These are phyloP conservation scores for Bettongia penicillata DNA, from an alignment of 2,113 vertebrate genomes.

Conservation along the genomic window DNA sequence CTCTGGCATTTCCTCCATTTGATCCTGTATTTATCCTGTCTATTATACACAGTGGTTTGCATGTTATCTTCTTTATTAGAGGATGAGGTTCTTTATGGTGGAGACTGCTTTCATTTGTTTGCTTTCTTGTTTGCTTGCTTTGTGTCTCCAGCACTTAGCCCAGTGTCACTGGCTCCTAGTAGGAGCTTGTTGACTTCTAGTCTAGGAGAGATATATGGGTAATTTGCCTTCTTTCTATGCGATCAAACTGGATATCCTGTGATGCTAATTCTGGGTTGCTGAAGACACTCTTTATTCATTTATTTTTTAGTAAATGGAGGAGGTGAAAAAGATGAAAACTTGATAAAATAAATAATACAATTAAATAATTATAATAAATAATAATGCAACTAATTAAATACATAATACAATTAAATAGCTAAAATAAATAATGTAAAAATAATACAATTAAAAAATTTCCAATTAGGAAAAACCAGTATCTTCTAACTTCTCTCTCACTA, in stretches of 20 bases:
- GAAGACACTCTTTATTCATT: background rate
- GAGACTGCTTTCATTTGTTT: background rate
- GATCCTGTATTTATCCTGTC: background rate
- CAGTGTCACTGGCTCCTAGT: background rate
- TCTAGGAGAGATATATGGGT: too few relatives aligned
- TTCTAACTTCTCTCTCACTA: too few relatives aligned
- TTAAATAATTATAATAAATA: too few relatives aligned
- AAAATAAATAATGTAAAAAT: too few relatives aligned
- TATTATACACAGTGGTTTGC: too few relatives aligned
- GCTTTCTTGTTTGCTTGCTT: background rate
- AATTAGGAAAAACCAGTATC: too few relatives aligned
- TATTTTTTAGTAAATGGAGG: too few relatives aligned
- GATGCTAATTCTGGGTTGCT: background rate
- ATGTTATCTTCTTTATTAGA: background rate
- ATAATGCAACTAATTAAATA: too few relatives aligned
- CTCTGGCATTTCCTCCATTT: background rate
- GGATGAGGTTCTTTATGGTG: background rate
- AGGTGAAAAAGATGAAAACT: too few relatives aligned
- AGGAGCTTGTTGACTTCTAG: background rate
- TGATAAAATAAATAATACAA: too few relatives aligned
- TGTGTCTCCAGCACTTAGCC: conserved; percentile 10
- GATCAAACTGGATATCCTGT: background rate
- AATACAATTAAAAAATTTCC: too few relatives aligned
- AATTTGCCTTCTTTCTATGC: background rate
- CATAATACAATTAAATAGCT: too few relatives aligned